A percentile compares a stretch with the other conserved stretches of the same genome.
Conservation (phyloP, 64 coral and sea anemone genomes). For the Hydrozoanthus tunicans region DNA sequence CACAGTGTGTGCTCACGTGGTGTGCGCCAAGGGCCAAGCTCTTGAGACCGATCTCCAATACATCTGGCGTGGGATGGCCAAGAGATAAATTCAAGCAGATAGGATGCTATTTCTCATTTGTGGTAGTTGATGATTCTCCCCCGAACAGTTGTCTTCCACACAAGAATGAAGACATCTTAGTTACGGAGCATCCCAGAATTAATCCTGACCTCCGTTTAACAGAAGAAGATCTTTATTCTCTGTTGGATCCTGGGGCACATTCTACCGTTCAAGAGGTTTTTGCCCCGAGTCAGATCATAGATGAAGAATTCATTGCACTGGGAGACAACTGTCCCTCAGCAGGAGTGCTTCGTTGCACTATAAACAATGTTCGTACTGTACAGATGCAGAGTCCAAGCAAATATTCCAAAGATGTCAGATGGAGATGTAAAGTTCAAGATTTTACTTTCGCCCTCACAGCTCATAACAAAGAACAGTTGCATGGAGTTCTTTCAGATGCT, state of each 20-base stretch:
- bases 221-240: background rate
- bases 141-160: background rate
- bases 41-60: background rate
- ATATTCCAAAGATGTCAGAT: background rate
- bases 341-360: background rate
- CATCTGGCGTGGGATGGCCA: background rate
- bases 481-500: background rate
- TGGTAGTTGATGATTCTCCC: background rate
- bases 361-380: background rate
- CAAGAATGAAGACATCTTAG: background rate
- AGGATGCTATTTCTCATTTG: background rate
- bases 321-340: background rate
- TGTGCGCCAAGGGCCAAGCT: background rate
- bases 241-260: background rate
- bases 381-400: background rate
- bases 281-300: background rate
- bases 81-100: background rate
- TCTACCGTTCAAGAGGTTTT: background rate
- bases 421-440: background rate
- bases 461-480: conserved; percentile 13
- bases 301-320: background rate
- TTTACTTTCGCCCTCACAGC: background rate
- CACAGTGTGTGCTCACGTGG: too few relatives aligned
- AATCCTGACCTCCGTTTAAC: background rate
- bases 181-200: background rate